Base-by-base conservation (phyloP, 1,140 invertebrate species). In the Leptinotarsa texana region DNA sequence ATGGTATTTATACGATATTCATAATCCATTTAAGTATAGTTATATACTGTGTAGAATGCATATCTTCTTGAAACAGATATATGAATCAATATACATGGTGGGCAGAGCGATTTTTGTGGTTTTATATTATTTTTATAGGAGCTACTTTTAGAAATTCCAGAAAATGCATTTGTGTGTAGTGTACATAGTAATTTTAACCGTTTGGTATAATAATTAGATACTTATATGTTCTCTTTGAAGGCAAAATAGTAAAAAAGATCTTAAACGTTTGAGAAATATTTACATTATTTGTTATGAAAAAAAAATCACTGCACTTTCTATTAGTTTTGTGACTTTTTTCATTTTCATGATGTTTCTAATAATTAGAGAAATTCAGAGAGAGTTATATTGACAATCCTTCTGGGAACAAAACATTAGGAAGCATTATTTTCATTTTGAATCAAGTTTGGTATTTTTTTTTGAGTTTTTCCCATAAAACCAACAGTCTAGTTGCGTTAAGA, bases 51-150 rank as follows among this genome's bases (percentile, higher is more conserved):
- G 51, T 57, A 57, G 51, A 57, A 57, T 15, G 51, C 51, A 57
- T 57, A 57, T 57, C 51, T 57, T 18, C 51, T 42, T 42, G 33
- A 42, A 33, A 8, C 51, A 57, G 51, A 57, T 42, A 42, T 42
- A 57, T 57, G 51, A 57, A 57, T 57, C 51, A 57, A 57, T 57
- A 57, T 57, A 57, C n/a, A 57, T 18, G 51, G n/a, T 57, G 51
- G n/a, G 51, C 51, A 57, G 51, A 57, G 51, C 0, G n/a, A 57
- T 57, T 57, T 57, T 57, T 15, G 51, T 57, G 51, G 51, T 57
- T 57, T 57, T 13, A 57, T 57, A 57, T 57, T 57, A 57, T 57
- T 57, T 57, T 57, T 57, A 57, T 57, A 57, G 51, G 1, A 18
- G 51, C 51, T 57, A 15, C 51, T 57, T 57, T 18, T 57, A 57